Conservation (phyloP, 2,113 vertebrate genomes). For the Probosciger aterrimus region DNA sequence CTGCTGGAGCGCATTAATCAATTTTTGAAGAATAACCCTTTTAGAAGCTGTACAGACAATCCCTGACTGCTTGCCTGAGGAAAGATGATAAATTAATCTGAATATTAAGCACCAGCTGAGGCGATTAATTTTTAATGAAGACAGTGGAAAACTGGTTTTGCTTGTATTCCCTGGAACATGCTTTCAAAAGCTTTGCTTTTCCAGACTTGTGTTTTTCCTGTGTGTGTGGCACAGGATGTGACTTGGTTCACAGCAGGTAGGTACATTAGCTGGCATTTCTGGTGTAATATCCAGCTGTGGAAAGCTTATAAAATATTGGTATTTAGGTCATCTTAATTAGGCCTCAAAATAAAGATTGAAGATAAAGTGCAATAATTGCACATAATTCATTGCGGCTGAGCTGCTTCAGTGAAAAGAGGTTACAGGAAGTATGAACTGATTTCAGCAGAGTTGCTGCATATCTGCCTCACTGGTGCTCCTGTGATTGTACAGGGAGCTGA, state of each 20-base stretch:
- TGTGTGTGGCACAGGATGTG: not conserved
- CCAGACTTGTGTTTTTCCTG: not conserved
- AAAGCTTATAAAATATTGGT: constrained; percentile 14
- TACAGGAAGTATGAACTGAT: rapidly evolving
- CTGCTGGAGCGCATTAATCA: not conserved
- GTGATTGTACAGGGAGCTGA: not conserved
- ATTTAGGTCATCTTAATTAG: constrained; percentile 60
- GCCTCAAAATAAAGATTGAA: not conserved
- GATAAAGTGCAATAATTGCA: constrained; percentile 1
- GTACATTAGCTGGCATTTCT: constrained; percentile 26
- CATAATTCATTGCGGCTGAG: not conserved
- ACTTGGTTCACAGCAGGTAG: constrained; percentile 24
- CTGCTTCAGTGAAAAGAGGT: not conserved
- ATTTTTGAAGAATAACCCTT: not conserved
- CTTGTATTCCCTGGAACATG: not conserved
- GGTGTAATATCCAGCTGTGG: constrained; percentile 34
- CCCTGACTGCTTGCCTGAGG: not conserved
- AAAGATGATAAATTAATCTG: not conserved
- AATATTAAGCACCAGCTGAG: constrained; percentile 1
- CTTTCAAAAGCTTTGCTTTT: constrained; percentile 26
- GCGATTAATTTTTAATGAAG: not conserved
- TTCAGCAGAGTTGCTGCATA: not conserved
- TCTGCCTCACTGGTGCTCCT: rapidly evolving
- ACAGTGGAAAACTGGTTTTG: constrained; percentile 2
- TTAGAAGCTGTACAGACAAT: not conserved